Conservation (phyloP, 2,888 invertebrate species). For the Galeruca laticollis region DNA sequence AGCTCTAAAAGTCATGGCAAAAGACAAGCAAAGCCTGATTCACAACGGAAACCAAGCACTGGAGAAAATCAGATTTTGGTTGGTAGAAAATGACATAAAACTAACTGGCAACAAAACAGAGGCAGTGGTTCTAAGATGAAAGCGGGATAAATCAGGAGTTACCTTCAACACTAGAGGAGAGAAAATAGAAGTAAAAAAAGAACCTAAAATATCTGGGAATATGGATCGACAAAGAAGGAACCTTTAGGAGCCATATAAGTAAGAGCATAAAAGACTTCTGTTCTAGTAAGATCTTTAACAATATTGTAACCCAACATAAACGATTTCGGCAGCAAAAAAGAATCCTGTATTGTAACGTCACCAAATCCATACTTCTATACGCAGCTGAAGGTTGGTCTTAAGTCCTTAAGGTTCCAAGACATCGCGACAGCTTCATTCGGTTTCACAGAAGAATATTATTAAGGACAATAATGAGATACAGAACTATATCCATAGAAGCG, state of each 20-base stretch:
- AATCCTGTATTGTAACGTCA: background rate
- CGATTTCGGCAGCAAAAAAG: background rate
- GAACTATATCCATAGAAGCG: background rate
- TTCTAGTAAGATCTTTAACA: slow-evolving; percentile 1
- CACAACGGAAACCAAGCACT: slow-evolving; percentile 11
- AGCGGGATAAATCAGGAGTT: too few species aligned
- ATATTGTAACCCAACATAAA: slow-evolving; percentile 10
- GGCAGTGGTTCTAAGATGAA: too few species aligned
- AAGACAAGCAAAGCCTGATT: background rate
- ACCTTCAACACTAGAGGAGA: background rate
- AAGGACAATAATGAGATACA: slow-evolving; percentile 3
- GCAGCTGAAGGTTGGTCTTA: background rate
- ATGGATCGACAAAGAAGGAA: slow-evolving; percentile 10
- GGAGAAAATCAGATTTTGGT: slow-evolving; percentile 1
- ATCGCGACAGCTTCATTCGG: background rate
- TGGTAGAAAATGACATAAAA: background rate
- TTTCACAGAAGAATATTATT: slow-evolving; percentile 5
- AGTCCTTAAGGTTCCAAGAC: background rate
- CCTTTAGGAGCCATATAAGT: slow-evolving; percentile 1
- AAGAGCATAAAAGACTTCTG: background rate
- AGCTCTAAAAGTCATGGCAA: slow-evolving; percentile 7
- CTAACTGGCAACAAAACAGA: background rate
- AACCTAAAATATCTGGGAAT: slow-evolving; percentile 3
- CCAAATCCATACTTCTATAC: slow-evolving; percentile 2
- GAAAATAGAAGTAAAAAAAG: background rate